A percentile compares a stretch with the other conserved stretches of the same genome.
phyloP scores from a whole-genome alignment of 2,888 invertebrate species.

The Eilema griseolum region DNA sequence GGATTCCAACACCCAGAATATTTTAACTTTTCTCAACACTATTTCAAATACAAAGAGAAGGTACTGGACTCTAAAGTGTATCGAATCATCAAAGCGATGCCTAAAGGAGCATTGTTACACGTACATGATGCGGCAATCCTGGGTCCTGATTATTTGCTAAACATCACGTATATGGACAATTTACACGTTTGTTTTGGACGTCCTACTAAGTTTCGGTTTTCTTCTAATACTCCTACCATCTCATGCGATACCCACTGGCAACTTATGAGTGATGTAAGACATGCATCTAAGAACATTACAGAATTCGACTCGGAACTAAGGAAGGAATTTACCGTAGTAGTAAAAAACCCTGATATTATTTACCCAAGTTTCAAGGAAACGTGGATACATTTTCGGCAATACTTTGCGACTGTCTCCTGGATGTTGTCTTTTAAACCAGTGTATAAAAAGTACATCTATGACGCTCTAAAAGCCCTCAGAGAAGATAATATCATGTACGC shows the following conservation, averaged over 20 bases:
- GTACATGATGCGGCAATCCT: slow-evolving; percentile 89
- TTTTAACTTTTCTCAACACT: slow-evolving; percentile 89
- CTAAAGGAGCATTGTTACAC: slow-evolving; percentile 92
- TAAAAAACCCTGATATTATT: slow-evolving; percentile 73
- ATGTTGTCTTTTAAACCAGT: slow-evolving; percentile 88
- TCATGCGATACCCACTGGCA: slow-evolving; percentile 76
- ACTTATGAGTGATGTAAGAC: slow-evolving; percentile 77
- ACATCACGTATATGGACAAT: slow-evolving; percentile 88
- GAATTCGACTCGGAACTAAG: slow-evolving; percentile 84
- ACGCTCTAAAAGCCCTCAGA: slow-evolving; percentile 87
- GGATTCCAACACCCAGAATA: slow-evolving; percentile 84
- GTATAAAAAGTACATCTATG: slow-evolving; percentile 89
- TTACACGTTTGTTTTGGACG: slow-evolving; percentile 84
- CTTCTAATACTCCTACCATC: slow-evolving; percentile 56
- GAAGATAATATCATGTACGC: slow-evolving; percentile 90
- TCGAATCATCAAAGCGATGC: slow-evolving; percentile 89
- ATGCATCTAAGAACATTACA: slow-evolving; percentile 67
- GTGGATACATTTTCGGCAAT: slow-evolving; percentile 87
- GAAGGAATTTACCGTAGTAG: slow-evolving; percentile 85
- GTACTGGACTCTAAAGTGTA: slow-evolving; percentile 89
- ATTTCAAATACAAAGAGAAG: slow-evolving; percentile 86
- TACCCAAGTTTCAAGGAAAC: slow-evolving; percentile 86
- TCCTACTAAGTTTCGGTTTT: slow-evolving; percentile 62
- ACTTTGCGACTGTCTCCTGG: slow-evolving; percentile 84
- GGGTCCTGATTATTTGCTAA: slow-evolving; percentile 88